Evolutionary conservation across 1,140 invertebrate genomes (phyloP).

Genomic region (Hycleus phaleratus): DNA sequence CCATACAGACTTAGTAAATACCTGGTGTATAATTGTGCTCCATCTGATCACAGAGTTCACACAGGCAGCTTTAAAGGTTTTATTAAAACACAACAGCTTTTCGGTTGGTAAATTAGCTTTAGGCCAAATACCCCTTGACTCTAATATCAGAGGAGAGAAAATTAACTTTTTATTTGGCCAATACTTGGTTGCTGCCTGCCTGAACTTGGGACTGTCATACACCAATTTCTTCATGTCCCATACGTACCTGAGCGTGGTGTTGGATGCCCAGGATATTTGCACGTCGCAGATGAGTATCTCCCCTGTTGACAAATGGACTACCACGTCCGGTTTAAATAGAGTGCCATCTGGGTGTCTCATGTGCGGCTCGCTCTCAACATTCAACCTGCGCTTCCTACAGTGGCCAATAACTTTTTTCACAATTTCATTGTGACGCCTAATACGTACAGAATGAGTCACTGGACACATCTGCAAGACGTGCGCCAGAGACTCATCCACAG

Average conservation of each 20-base stretch:
- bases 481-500: conserved; percentile 7
- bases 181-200: not conserved
- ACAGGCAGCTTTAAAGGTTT: not conserved
- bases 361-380: conserved; percentile 5
- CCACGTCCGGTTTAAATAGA: conserved; percentile 10
- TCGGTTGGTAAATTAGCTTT: not conserved
- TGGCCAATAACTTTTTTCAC: conserved; percentile 1
- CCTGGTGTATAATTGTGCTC: not conserved
- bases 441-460: not conserved
- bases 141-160: conserved; percentile 2
- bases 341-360: not conserved
- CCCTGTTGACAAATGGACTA: not conserved
- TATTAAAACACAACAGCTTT: not conserved
- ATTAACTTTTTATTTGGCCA: not conserved
- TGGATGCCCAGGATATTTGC: conserved; percentile 4
- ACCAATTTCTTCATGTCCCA: not conserved
- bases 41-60: conserved; percentile 2
- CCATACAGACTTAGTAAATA: not conserved
- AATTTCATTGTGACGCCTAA: conserved; percentile 10
- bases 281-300: conserved; percentile 1
- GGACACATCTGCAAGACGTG: conserved; percentile 13
- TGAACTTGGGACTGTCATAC: not conserved
- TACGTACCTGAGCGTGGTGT: not conserved
- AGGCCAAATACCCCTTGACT: conserved; percentile 9
- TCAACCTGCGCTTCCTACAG: not conserved